phyloP scores from a whole-genome alignment of 1,140 invertebrate species.

The Popillia japonica region DNA sequence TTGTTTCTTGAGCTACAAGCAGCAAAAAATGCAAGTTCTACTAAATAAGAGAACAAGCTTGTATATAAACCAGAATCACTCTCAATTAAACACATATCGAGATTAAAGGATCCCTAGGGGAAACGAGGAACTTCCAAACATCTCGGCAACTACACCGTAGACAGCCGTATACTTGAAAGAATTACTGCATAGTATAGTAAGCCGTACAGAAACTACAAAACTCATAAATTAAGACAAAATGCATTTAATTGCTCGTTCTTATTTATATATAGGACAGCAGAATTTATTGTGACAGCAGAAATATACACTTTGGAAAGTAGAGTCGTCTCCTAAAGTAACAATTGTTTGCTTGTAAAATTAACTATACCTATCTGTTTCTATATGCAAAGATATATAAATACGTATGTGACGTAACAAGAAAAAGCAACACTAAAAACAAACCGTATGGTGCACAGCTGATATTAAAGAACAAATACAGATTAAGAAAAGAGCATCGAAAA shows the following conservation, averaged over 20 bases:
- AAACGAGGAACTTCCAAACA: background rate
- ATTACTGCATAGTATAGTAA: background rate
- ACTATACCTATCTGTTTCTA: too few species aligned
- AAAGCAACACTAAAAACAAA: too few species aligned
- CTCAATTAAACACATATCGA: background rate
- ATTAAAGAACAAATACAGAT: too few species aligned
- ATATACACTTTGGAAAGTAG: too few species aligned
- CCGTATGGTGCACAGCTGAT: too few species aligned
- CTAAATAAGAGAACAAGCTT: background rate
- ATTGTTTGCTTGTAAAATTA: too few species aligned
- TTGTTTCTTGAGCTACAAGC: background rate
- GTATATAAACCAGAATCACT: background rate
- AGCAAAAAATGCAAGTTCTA: background rate
- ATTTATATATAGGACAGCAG: background rate
- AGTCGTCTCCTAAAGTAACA: too few species aligned
- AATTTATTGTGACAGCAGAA: background rate
- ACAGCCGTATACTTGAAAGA: constrained; percentile 17
- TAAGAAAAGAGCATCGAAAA: too few species aligned
- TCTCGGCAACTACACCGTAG: background rate
- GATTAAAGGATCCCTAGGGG: background rate
- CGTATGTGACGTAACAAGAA: too few species aligned
- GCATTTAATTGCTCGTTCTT: background rate
- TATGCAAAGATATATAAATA: too few species aligned
- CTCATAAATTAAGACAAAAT: background rate
- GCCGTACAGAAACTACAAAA: background rate